Evolutionary conservation across 1,140 invertebrate species (phyloP), one percentile per base, ranked within the genome.

Genomic region (Ptiloglossa arizonensis): DNA sequence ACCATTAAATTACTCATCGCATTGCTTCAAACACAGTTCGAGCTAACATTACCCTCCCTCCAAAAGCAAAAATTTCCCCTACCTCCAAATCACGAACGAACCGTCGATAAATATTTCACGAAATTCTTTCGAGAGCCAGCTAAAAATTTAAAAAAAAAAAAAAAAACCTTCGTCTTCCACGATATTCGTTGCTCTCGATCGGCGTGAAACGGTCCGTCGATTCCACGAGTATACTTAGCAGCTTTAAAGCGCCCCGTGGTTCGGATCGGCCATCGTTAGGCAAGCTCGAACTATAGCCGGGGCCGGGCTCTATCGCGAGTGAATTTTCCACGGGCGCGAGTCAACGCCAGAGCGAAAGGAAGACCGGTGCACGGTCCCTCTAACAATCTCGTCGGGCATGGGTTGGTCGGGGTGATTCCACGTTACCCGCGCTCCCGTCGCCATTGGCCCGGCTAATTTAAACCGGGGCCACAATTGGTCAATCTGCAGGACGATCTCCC

Each of bases 391-490:
- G 54, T 38, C 59, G 38, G 48, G 60, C 60, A 57, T 54, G 70
- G 68, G 57, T 70, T 59, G 69, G 38, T 54, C 44, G 24, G 41
- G 54, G n/a, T 27, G 48, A 24, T 72, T 71, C 54, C 57, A 50
- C 32, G 62, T 81, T 57, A 41, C 48, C n/a, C 46, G 44, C 48
- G 5, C 29, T 60, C 57, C 79, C 67, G 85, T 62, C 66, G 63
- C 69, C 68, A 87, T 86, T 86, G 83, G 82, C 38, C 41, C 46
- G 54, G 69, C 89, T 90, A 90, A 91, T 90, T 90, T 85, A 79
- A 83, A 70, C 77, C 46, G 52, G 72, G 32, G 60, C 70, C 81
- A 89, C 89, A 89, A 90, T 90, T 89, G 89, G 89, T 83, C 64
- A 66, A 66, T 66, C 50, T 76, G 27, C 52, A 62, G 50, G 59